These are phyloP conservation scores for Drosophila anomelani DNA, from an alignment of 2,888 invertebrate genomes.

Conservation along the genomic window DNA sequence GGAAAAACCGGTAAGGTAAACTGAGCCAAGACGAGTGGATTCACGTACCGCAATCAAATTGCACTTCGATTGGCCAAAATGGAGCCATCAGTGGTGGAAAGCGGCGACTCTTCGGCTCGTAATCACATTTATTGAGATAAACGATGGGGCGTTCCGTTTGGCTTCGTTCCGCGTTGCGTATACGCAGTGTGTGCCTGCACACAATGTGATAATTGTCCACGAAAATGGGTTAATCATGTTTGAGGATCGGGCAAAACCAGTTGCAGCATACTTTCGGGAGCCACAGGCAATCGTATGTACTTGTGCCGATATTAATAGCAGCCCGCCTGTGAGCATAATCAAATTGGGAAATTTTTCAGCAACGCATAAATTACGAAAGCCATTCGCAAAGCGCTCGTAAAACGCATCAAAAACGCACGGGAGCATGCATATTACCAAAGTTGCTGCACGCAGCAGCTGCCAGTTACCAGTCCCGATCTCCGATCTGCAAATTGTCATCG, in stretches of 20 bases:
- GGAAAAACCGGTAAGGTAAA: constrained; percentile 23
- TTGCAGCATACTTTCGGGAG: constrained; percentile 29
- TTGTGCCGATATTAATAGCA: constrained; percentile 5
- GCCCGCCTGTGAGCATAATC: neutral
- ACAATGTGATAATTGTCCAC: constrained; percentile 49
- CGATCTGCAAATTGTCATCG: constrained; percentile 67
- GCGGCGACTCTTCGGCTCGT: constrained; percentile 33
- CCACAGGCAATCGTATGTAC: neutral
- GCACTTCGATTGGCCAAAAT: constrained; percentile 68
- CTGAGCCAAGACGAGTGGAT: constrained; percentile 37
- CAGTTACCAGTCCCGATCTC: constrained; percentile 7
- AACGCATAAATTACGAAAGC: constrained; percentile 33
- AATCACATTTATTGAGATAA: constrained; percentile 55
- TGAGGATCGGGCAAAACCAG: neutral
- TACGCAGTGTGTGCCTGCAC: constrained; percentile 37
- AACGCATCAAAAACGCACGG: constrained; percentile 45
- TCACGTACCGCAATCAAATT: constrained; percentile 70
- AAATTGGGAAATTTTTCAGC: constrained; percentile 26
- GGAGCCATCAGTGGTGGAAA: constrained; percentile 65
- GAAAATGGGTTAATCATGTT: constrained; percentile 46
- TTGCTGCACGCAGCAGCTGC: constrained; percentile 59
- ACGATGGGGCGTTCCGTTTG: constrained; percentile 47
- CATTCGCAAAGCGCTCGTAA: constrained; percentile 32
- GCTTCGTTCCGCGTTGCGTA: constrained; percentile 38
- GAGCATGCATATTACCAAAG: constrained; percentile 22